phyloP scores from a whole-genome alignment of 2,113 vertebrate genomes.

The Perca fluviatilis region DNA sequence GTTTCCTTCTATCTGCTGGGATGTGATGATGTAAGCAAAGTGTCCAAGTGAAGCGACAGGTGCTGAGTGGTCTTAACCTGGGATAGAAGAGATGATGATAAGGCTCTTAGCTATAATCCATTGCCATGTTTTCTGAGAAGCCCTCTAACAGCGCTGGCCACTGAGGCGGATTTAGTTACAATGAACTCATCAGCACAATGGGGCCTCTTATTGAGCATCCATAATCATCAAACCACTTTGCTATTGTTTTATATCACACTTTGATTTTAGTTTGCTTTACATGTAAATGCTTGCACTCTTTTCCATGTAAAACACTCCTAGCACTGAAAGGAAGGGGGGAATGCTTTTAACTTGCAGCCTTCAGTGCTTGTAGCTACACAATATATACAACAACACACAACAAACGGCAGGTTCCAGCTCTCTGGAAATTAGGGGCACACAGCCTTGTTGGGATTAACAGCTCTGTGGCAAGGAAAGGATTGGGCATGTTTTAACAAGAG shows the following conservation, averaged over 20 bases:
- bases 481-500: conserved; percentile 72
- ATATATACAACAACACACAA: conserved; percentile 19
- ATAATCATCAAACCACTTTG: conserved; percentile 8
- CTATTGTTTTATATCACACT: background rate
- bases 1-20: conserved; percentile 18
- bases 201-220: conserved; percentile 4
- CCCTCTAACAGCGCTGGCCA: conserved; percentile 27
- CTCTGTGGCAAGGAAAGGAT: conserved; percentile 55
- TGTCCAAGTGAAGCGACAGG: conserved; percentile 67
- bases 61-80: conserved; percentile 62
- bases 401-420: conserved; percentile 58
- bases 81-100: conserved; percentile 73
- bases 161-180: conserved; percentile 41
- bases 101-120: conserved; percentile 76
- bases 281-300: background rate
- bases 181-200: conserved; percentile 53
- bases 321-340: background rate
- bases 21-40: conserved; percentile 66
- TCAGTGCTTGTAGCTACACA: conserved; percentile 34
- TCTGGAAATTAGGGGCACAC: conserved; percentile 47
- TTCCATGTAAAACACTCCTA: background rate
- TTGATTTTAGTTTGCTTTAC: background rate
- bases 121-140: conserved; percentile 51
- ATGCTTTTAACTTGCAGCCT: conserved; percentile 8
- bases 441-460: conserved; percentile 59